phyloP scores from a whole-genome alignment of 2,888 invertebrate genomes.

The Listrodromus nycthemerus region DNA sequence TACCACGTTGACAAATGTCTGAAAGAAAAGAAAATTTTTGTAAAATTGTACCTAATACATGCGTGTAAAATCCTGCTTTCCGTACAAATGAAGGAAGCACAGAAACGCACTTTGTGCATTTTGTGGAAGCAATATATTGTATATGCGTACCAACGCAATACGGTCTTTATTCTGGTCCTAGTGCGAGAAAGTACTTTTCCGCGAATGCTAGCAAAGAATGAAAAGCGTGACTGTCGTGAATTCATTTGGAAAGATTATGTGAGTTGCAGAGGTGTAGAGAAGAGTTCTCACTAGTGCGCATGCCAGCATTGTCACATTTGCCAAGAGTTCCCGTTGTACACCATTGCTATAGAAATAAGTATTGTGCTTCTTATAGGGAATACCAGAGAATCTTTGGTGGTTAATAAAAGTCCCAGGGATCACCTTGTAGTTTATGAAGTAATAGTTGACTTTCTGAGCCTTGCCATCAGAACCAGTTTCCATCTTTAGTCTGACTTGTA shows the following conservation, averaged over 20 bases:
- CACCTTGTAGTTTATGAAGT: constrained; percentile 97
- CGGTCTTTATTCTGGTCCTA: not conserved
- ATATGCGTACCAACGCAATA: no score
- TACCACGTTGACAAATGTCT: constrained; percentile 97
- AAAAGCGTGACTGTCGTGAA: not conserved
- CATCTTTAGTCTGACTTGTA: constrained; percentile 96
- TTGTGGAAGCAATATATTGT: no score
- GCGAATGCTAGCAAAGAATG: not conserved
- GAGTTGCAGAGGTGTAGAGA: no score
- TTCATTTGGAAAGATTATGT: no score
- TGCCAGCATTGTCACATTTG: no score
- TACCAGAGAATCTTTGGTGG: not conserved
- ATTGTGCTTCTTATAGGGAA: not conserved
- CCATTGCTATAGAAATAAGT: not conserved
- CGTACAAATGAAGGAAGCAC: no score
- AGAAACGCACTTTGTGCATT: no score
- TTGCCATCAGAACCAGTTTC: constrained; percentile 98
- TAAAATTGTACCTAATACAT: no score
- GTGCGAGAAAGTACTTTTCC: no score
- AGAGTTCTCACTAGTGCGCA: no score
- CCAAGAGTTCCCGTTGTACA: no score
- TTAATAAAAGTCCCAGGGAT: constrained; percentile 9
- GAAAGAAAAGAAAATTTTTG: constrained; percentile 65
- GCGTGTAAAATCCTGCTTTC: no score
- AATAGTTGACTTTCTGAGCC: constrained; percentile 98